phyloP scores from a whole-genome alignment of 2,113 vertebrate genomes.

The Phycodurus eques region DNA sequence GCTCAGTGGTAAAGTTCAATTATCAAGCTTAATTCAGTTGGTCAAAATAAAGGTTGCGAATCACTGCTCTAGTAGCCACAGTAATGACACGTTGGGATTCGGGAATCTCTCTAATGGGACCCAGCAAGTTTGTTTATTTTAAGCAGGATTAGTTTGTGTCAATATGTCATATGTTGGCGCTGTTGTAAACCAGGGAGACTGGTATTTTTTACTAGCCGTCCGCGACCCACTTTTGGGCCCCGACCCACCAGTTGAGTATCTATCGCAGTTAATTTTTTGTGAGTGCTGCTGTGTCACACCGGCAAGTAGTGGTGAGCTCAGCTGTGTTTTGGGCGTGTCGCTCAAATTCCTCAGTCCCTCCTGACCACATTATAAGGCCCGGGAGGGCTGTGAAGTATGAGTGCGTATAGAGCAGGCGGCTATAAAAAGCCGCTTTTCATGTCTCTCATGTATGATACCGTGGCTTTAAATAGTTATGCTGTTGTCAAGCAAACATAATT shows the following conservation, averaged over 20 bases:
- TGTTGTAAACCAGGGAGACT: not conserved
- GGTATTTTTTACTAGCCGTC: not conserved
- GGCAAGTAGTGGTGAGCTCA: not conserved
- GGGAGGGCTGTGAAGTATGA: not conserved
- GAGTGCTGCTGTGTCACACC: not conserved
- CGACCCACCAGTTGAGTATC: not conserved
- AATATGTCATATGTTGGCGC: too few relatives aligned
- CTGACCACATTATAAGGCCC: slow-evolving; percentile 2
- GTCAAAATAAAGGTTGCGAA: too few relatives aligned
- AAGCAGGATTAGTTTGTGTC: too few relatives aligned
- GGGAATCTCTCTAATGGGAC: too few relatives aligned
- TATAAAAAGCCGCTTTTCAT: slow-evolving; percentile 1
- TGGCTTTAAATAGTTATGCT: not conserved
- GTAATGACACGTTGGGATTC: too few relatives aligned
- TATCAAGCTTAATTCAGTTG: too few relatives aligned
- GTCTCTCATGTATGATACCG: not conserved
- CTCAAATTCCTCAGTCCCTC: slow-evolving; percentile 4
- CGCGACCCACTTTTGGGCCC: not conserved
- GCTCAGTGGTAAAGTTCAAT: too few relatives aligned
- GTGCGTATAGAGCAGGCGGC: not conserved
- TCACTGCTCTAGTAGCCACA: too few relatives aligned
- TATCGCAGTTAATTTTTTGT: not conserved
- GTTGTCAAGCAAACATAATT: slow-evolving; percentile 1
- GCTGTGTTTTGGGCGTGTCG: slow-evolving; percentile 9
- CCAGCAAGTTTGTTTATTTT: too few relatives aligned